These are phyloP conservation scores for Euura lappo DNA, from an alignment of 1,140 invertebrate genomes.

Conservation along the genomic window DNA sequence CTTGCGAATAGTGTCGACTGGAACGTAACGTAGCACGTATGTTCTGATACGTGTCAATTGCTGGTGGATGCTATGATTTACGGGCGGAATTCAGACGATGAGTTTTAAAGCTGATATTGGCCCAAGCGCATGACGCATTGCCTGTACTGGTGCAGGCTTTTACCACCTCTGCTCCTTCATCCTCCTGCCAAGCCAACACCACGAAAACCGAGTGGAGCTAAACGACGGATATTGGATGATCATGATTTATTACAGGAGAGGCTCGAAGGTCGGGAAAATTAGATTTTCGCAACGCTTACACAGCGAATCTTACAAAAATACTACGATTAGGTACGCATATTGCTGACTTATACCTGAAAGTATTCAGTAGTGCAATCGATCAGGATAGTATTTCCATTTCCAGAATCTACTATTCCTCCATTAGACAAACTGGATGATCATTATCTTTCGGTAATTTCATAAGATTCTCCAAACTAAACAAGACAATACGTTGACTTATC, in stretches of 20 bases:
- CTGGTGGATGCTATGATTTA: neutral
- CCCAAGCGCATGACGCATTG: slow-evolving; percentile 1
- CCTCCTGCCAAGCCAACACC: neutral
- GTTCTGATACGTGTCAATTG: neutral
- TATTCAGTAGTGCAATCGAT: no score
- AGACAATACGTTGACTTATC: no score
- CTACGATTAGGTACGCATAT: neutral
- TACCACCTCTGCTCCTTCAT: neutral
- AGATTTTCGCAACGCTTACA: neutral
- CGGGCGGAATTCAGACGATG: neutral
- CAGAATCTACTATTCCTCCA: no score
- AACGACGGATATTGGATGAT: neutral
- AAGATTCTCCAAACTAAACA: no score
- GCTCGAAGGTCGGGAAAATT: neutral
- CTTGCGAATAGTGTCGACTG: no score
- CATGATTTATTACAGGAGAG: neutral
- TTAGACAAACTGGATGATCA: no score
- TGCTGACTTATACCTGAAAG: no score
- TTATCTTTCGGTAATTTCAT: no score
- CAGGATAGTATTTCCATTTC: no score
- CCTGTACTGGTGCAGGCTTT: neutral
- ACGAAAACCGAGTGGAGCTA: neutral
- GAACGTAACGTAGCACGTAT: no score
- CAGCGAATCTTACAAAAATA: neutral
- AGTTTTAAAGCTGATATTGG: slow-evolving; percentile 4